Base-by-base conservation (phyloP, 2,888 invertebrate genomes). In the Clivina fossor region DNA sequence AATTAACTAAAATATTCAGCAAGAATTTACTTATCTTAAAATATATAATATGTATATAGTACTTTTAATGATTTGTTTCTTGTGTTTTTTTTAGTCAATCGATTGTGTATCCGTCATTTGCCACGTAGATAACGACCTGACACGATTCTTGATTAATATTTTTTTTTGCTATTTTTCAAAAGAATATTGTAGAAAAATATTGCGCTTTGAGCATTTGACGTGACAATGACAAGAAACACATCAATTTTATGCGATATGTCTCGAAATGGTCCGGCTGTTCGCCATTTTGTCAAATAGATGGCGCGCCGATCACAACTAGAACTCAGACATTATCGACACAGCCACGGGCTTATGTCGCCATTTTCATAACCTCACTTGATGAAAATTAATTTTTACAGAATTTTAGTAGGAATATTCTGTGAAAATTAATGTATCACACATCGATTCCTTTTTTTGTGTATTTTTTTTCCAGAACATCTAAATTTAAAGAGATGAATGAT, bases 51-150 rank as follows among this genome's bases (percentile, higher is more conserved):
- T 43, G 16, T 22, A 19, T 24, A 9, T 3, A 22, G 15, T 24
- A 19, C 22, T 9, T 24, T 43, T 22, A 26, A 20, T 43, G 13
- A 9, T 43, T 26, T 22, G 11, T 15, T n/a, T n/a, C n/a, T n/a
- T n/a, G n/a, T n/a, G n/a, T n/a, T 30, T 37, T 26, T 38, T 19
- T 48, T 37, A 48, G 48, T 33, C 48, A 24, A 22, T 35, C 26
- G 26, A 37, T 48, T 32, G 41, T 32, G 44, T 22, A 24, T 13
- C 28, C 44, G 7, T 30, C 20, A 18, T 20, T 30, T 18, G 38
- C 40, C 19, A 41, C 24, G 32, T 16, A 30, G 72, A 73, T 71
- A 73, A 74, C 73, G 73, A 74, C 73, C 74, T 74, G 73, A 70
- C 70, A 69, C 70, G 70, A 68, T 65, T n/a, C n/a, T n/a, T n/a